A percentile compares a stretch with the other conserved stretches of the same genome.
Conservation (phyloP, 2,888 invertebrate genomes). For the Theretra japonica region DNA sequence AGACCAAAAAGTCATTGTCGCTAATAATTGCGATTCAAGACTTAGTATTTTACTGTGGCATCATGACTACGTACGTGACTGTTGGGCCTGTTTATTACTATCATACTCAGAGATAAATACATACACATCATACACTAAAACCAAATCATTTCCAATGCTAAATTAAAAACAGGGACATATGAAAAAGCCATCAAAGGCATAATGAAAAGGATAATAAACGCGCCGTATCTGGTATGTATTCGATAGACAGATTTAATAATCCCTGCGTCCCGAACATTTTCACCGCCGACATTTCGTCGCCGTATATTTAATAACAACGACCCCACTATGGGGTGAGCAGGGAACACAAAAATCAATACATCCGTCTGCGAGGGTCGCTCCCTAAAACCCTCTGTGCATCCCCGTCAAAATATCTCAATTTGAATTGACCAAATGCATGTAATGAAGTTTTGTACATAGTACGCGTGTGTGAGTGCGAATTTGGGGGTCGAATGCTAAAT, state of each 20-base stretch:
- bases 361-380: constrained; percentile 72
- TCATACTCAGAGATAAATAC: background rate
- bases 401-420: constrained; percentile 66
- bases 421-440: constrained; percentile 44
- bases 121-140: background rate
- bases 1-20: too few relatives aligned
- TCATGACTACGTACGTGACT: too few relatives aligned
- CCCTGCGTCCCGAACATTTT: constrained; percentile 8
- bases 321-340: constrained; percentile 63
- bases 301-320: constrained; percentile 77
- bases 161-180: background rate
- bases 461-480: background rate
- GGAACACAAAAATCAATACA: constrained; percentile 73
- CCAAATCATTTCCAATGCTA: background rate
- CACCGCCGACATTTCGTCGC: constrained; percentile 62
- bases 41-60: too few relatives aligned
- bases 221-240: background rate
- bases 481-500: background rate
- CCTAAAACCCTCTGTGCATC: constrained; percentile 54
- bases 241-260: constrained; percentile 30
- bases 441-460: constrained; percentile 23
- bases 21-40: too few relatives aligned
- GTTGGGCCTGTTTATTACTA: too few relatives aligned
- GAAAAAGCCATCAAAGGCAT: background rate
- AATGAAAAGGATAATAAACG: constrained; percentile 10